A percentile compares a stretch with the other conserved stretches of the same genome.
phyloP scores from a whole-genome alignment of 2,797 vertebrate species.

The Oryzias sinensis region DNA sequence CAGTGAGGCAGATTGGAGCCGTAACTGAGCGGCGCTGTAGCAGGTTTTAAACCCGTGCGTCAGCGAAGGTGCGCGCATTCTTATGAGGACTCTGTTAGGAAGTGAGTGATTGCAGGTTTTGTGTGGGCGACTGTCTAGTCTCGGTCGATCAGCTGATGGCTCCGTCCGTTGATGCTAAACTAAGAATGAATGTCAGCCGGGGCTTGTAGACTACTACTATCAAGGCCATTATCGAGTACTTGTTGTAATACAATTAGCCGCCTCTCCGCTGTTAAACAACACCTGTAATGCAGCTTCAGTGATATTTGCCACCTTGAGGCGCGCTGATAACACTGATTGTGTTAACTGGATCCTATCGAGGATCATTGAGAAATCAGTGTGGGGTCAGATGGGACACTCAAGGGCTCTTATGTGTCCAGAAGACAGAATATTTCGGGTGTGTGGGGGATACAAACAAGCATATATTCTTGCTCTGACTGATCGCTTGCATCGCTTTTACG shows the following conservation, averaged over 20 bases:
- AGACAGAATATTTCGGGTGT: not conserved
- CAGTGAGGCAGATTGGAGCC: slow-evolving; percentile 19
- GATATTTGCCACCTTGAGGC: slow-evolving; percentile 30
- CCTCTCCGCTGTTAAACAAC: slow-evolving; percentile 25
- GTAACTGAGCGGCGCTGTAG: slow-evolving; percentile 2
- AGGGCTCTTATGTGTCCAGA: slow-evolving; percentile 8
- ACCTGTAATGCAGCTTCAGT: slow-evolving; percentile 26
- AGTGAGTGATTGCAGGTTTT: slow-evolving; percentile 22
- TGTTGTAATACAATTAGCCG: slow-evolving; percentile 69
- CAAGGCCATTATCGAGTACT: slow-evolving; percentile 55
- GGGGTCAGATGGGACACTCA: slow-evolving; percentile 27
- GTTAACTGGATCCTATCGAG: slow-evolving; percentile 24
- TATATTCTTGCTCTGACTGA: not conserved
- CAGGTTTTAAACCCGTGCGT: not conserved
- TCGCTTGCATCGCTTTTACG: not conserved
- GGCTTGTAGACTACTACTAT: slow-evolving; percentile 45
- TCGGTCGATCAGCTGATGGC: slow-evolving; percentile 60
- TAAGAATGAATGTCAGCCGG: slow-evolving; percentile 62
- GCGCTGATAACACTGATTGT: slow-evolving; percentile 35
- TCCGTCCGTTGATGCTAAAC: slow-evolving; percentile 51
- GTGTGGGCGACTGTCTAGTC: slow-evolving; percentile 17
- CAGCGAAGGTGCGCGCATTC: no score
- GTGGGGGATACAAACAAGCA: no score
- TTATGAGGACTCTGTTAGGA: slow-evolving; percentile 14
- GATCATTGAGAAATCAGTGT: slow-evolving; percentile 24